Percentiles rank a stretch among this genome's conserved stretches.
phyloP scores from a whole-genome alignment of 1,140 invertebrate genomes.

The Orchestia grillus region DNA sequence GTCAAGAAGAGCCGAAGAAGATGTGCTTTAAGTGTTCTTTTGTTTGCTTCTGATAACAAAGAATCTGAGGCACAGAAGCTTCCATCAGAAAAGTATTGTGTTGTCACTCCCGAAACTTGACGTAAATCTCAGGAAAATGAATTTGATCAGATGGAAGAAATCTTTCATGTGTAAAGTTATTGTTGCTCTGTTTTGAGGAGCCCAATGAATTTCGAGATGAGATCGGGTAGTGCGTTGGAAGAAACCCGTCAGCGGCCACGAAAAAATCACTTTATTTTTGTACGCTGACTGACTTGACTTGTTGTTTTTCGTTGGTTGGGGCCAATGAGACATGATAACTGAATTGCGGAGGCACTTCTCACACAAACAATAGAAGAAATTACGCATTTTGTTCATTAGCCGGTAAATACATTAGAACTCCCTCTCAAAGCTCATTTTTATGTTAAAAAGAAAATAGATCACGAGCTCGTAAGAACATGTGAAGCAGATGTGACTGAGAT shows the following conservation, averaged over 20 bases:
- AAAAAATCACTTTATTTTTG: background rate
- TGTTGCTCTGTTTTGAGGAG: background rate
- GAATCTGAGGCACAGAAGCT: slow-evolving; percentile 19
- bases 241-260: background rate
- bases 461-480: no score
- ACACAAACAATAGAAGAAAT: background rate
- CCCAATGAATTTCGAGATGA: background rate
- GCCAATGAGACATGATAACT: background rate
- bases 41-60: slow-evolving; percentile 41
- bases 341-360: background rate
- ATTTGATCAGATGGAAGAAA: background rate
- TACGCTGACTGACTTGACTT: background rate
- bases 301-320: background rate
- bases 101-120: slow-evolving; percentile 40
- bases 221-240: background rate
- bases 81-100: slow-evolving; percentile 44
- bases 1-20: slow-evolving; percentile 12
- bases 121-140: background rate
- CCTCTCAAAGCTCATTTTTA: no score
- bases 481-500: no score
- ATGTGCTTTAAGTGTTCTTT: slow-evolving; percentile 44
- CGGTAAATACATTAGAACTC: background rate
- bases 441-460: no score
- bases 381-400: background rate
- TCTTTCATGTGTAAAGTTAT: background rate